Base-by-base conservation (phyloP, 2,113 vertebrate species). In the Istiophorus platypterus region DNA sequence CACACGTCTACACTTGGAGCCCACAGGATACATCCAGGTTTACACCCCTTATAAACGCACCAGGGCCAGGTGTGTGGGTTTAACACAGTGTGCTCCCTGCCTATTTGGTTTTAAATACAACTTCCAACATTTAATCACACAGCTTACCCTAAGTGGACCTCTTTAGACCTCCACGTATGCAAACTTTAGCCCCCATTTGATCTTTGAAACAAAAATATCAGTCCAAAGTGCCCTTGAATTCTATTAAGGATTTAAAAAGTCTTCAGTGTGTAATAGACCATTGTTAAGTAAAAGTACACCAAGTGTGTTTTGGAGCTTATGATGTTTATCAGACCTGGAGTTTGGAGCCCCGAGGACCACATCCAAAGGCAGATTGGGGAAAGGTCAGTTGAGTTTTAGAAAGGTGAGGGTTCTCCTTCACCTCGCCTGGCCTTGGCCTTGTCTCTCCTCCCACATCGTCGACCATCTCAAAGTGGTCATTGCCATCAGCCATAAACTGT, bases 11-110 rank as follows among this genome's bases (percentile, higher is more conserved):
- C 51, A 79, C 41, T 76, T 78, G 68, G 64, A 82, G 49, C 45
- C 62, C 39, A 80, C 85, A 87, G 89, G 85, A 92, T 90, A 81
- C 66, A 42, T 72, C 54, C 72, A 72, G 27, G 42, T 91, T 93
- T 91, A 89, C 82, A 81, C 72, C 75, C 45, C 89, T 91, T 86
- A 85, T 89, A 93, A 92, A 91, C 22, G 62, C 69, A 78, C 24
- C 72, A 69, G 76, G 82, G 56, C 86, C 92, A 94, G 92, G 93
- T 94, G 93, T 95, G 89, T 89, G 72, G 78, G 51, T 90, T 92
- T 89, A 90, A 88, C 78, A 88, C 83, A 49, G 31, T 64, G 54
- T 78, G 72, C 75, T 85, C 42, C 41, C 37, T 85, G 1, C 64
- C 75, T 69, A 87, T 80, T 77, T 81, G 54, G 31, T 74, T 90